These are phyloP conservation scores for Arenicola marina DNA, from an alignment of 2,888 invertebrate species.

Conservation along the genomic window DNA sequence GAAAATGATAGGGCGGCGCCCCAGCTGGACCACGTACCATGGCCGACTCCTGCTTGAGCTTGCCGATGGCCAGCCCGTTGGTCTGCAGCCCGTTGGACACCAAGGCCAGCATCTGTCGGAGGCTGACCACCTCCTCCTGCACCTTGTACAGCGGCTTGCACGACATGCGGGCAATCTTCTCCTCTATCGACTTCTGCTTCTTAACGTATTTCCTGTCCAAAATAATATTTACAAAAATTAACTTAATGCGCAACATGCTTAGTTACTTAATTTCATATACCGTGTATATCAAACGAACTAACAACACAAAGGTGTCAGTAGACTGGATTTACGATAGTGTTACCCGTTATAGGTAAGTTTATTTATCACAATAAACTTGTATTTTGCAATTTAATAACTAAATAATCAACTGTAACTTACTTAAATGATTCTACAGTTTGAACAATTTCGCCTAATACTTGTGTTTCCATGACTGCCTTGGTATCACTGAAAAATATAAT, in stretches of 20 bases:
- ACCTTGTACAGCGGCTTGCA: conserved; percentile 70
- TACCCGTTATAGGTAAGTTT: neutral
- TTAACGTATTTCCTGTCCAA: conserved; percentile 73
- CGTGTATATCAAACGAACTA: too few species aligned
- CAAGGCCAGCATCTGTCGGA: conserved; percentile 68
- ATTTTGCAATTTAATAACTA: neutral
- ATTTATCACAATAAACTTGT: neutral
- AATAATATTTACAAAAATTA: too few species aligned
- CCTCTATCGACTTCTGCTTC: conserved; percentile 79
- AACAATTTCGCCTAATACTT: conserved; percentile 77
- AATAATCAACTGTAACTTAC: too few species aligned
- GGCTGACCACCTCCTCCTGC: conserved; percentile 68
- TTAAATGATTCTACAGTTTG: conserved; percentile 81
- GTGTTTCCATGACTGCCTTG: conserved; percentile 69
- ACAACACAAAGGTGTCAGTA: too few species aligned
- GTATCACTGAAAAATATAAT: conserved; percentile 46
- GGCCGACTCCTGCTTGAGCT: conserved; percentile 75
- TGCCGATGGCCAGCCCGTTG: conserved; percentile 68
- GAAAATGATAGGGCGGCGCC: too few species aligned
- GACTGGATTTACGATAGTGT: too few species aligned
- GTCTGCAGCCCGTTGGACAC: conserved; percentile 70
- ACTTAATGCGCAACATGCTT: too few species aligned
- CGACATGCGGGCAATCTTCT: conserved; percentile 78
- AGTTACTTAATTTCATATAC: neutral
- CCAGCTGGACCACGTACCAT: conserved; percentile 61